Conservation (phyloP, 2,113 vertebrate species). For the Hypocryptadius cinnamomeus region DNA sequence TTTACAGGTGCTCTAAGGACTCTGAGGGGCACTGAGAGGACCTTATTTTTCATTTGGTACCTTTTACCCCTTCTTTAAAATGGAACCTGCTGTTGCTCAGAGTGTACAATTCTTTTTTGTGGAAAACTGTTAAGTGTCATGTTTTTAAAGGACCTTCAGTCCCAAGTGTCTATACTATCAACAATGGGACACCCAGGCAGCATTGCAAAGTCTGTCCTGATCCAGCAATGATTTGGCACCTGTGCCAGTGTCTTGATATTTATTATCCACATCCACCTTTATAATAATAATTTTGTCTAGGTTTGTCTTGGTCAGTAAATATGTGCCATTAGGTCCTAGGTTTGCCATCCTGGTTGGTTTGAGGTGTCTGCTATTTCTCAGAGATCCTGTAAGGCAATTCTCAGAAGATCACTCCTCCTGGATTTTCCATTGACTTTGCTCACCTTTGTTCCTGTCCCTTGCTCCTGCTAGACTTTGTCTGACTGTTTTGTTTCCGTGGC, state of each 20-base stretch:
- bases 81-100: background rate
- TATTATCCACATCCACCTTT: background rate
- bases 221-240: background rate
- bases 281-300: background rate
- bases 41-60: background rate
- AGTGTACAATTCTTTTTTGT: background rate
- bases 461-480: background rate
- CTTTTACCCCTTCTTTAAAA: background rate
- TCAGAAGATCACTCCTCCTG: background rate
- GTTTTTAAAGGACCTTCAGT: background rate
- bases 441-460: background rate
- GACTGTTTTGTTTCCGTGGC: background rate
- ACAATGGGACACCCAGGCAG: background rate
- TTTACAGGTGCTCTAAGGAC: background rate
- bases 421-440: background rate
- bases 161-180: rapidly evolving
- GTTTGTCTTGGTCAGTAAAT: background rate
- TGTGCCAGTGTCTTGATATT: background rate
- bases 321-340: background rate
- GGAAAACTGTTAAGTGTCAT: background rate
- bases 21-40: background rate
- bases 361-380: background rate
- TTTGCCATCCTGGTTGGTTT: background rate
- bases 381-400: background rate
- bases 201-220: background rate